phyloP scores from a whole-genome alignment of 1,140 invertebrate genomes.

The Dinothrombium tinctorium region DNA sequence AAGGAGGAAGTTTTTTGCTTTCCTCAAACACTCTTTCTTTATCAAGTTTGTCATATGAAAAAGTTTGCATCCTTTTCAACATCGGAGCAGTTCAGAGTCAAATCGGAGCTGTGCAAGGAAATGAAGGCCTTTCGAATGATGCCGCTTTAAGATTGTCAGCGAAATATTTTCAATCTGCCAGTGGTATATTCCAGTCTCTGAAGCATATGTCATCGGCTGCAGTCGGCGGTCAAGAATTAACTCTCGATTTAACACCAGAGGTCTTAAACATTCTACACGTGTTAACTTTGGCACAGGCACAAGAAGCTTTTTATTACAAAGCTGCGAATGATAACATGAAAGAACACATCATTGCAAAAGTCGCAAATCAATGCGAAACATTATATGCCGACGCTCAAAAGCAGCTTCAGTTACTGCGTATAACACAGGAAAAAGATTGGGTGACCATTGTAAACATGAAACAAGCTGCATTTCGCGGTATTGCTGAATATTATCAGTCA shows the following conservation, averaged over 20 bases:
- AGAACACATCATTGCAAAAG: conserved; percentile 64
- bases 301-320: conserved; percentile 88
- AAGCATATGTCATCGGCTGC: conserved; percentile 55
- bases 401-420: conserved; percentile 35
- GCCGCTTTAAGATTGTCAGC: conserved; percentile 79
- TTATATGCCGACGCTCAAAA: conserved; percentile 73
- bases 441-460: conserved; percentile 41
- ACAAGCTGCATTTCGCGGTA: conserved; percentile 58
- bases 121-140: conserved; percentile 52
- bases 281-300: conserved; percentile 89
- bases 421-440: conserved; percentile 24
- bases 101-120: conserved; percentile 50
- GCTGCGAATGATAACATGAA: conserved; percentile 87
- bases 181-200: conserved; percentile 69
- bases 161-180: conserved; percentile 72
- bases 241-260: conserved; percentile 78
- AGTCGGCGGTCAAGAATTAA: conserved; percentile 39
- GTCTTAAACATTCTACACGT: conserved; percentile 55
- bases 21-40: conserved; percentile 33
- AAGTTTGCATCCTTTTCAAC: conserved; percentile 86
- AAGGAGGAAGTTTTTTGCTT: conserved; percentile 28
- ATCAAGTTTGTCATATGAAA: conserved; percentile 67
- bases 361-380: conserved; percentile 75
- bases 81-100: conserved; percentile 79
- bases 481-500: conserved; percentile 72